Evolutionary conservation across 2,888 invertebrate species (phyloP).

Genomic region (Lepetodrilus schrolli): DNA sequence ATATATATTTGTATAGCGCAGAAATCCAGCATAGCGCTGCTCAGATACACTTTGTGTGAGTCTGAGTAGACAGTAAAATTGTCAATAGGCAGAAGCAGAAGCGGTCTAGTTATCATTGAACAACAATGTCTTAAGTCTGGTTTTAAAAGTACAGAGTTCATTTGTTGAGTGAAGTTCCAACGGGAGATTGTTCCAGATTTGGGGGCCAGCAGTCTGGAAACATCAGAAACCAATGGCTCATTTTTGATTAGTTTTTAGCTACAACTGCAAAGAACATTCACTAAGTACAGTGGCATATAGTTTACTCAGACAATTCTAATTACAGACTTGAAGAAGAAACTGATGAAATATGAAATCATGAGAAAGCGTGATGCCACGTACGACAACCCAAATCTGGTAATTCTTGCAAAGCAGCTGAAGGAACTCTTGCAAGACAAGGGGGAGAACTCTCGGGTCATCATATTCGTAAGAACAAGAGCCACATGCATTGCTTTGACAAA

Average conservation of each 20-base stretch:
- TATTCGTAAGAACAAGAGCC: constrained; percentile 59
- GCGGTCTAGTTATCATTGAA: too few species aligned
- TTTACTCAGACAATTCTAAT: not conserved
- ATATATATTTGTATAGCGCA: too few species aligned
- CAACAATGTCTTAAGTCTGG: too few species aligned
- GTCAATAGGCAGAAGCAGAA: too few species aligned
- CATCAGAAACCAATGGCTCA: too few species aligned
- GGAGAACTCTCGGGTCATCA: constrained; percentile 48
- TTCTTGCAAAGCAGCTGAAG: constrained; percentile 41
- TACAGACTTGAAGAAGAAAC: constrained; percentile 42
- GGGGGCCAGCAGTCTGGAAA: too few species aligned
- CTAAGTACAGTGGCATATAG: not conserved
- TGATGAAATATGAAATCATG: constrained; percentile 22
- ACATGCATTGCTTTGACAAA: constrained; percentile 48
- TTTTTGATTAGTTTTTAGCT: not conserved
- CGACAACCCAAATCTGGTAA: constrained; percentile 51
- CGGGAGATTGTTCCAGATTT: too few species aligned
- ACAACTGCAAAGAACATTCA: not conserved
- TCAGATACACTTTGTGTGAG: too few species aligned
- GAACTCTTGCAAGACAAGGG: constrained; percentile 41
- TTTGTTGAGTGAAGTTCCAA: too few species aligned
- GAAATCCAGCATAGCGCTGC: too few species aligned
- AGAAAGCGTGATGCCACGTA: constrained; percentile 35
- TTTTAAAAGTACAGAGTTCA: too few species aligned
- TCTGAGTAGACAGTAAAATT: too few species aligned